These are phyloP conservation scores for Rafetus swinhoei DNA, from an alignment of 2,113 vertebrate genomes.

Conservation along the genomic window DNA sequence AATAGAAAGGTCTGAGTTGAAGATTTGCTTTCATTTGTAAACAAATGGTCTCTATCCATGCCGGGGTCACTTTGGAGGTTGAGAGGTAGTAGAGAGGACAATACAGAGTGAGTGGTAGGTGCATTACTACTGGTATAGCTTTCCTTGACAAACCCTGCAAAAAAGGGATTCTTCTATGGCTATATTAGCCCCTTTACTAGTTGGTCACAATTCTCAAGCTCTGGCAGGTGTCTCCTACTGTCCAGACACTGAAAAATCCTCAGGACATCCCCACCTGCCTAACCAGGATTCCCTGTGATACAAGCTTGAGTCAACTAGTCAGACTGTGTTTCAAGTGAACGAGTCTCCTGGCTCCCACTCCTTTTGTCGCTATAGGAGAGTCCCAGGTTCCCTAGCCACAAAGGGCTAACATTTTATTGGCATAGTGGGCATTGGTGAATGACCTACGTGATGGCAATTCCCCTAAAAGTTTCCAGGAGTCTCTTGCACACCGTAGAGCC, in stretches of 20 bases:
- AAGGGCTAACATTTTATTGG: no score
- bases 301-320: not conserved
- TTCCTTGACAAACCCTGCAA: not conserved
- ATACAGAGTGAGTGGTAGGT: rapidly evolving
- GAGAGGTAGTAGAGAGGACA: rapidly evolving
- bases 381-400: not conserved
- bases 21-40: not conserved
- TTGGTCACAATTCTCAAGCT: not conserved
- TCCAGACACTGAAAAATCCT: not conserved
- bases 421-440: no score
- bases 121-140: not conserved
- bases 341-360: not conserved
- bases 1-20: not conserved
- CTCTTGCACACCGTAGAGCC: no score
- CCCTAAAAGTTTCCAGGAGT: no score
- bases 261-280: not conserved
- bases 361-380: not conserved
- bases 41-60: not conserved
- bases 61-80: not conserved
- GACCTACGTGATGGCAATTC: no score
- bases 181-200: not conserved
- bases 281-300: not conserved
- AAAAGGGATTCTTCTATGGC: not conserved
- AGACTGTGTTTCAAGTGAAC: not conserved
- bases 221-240: not conserved